phyloP scores from a whole-genome alignment of 2,888 invertebrate genomes.

The Andrena minutula region DNA sequence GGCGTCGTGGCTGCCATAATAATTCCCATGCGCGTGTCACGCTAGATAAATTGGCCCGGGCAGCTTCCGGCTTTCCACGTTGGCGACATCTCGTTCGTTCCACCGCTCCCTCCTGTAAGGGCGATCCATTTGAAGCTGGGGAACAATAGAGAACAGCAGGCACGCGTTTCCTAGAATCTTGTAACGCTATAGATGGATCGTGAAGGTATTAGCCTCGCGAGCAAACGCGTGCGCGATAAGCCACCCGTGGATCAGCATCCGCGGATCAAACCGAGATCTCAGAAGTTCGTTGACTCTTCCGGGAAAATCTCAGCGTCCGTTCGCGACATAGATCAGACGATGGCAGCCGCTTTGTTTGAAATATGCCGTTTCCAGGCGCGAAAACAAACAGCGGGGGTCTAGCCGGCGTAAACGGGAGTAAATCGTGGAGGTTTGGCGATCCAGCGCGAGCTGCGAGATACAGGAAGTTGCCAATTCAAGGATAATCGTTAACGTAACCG shows the following conservation, averaged over 20 bases:
- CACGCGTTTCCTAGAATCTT: slow-evolving; percentile 45
- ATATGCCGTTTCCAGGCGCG: not conserved
- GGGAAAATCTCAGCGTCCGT: slow-evolving; percentile 52
- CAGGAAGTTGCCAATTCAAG: slow-evolving; percentile 25
- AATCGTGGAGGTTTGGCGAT: not conserved
- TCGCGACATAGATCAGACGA: slow-evolving; percentile 17
- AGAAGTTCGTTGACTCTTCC: slow-evolving; percentile 61
- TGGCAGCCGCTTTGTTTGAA: slow-evolving; percentile 20
- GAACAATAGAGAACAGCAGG: slow-evolving; percentile 30
- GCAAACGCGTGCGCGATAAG: slow-evolving; percentile 59
- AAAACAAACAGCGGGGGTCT: not conserved
- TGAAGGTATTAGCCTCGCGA: slow-evolving; percentile 23
- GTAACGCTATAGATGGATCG: slow-evolving; percentile 51
- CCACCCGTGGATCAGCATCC: slow-evolving; percentile 42
- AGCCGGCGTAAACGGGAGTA: not conserved
- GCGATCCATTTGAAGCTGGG: slow-evolving; percentile 13
- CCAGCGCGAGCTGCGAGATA: not conserved
- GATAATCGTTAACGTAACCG: slow-evolving; percentile 35
- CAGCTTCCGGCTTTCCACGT: slow-evolving; percentile 65
- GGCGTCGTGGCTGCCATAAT: slow-evolving; percentile 31
- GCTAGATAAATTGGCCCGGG: slow-evolving; percentile 68
- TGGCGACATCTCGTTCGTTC: not conserved
- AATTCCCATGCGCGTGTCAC: slow-evolving; percentile 44
- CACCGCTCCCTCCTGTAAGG: not conserved
- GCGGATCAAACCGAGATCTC: slow-evolving; percentile 51